Evolutionary conservation across 2,888 invertebrate species (phyloP), one percentile per base, ranked within the genome.

Genomic region (Caenorhabditis doughertyi): DNA sequence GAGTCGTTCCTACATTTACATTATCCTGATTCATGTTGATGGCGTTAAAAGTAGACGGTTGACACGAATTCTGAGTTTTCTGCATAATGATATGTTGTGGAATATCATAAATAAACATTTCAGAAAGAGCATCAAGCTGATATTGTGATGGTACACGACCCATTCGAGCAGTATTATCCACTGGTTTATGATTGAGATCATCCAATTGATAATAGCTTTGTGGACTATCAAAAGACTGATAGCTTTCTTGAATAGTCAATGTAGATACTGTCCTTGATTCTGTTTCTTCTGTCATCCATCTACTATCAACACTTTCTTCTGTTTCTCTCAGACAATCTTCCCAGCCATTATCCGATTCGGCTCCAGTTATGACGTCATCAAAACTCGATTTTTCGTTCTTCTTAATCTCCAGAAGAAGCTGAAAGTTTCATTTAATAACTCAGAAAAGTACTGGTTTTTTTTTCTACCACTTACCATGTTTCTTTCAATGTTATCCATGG

Each of bases 111-210:
- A 80, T 39, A 58, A 83, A 85, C 70, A 81, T 77, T 44, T 85
- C 85, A 16, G 80, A 80, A 11, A 85, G 68, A 27, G 64, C 70
- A 60, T 85, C 85, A 16, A 85, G 58, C 32, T 85, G 83, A 70
- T 85, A 85, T 51, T 85, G 85, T 16, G 83, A 83, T 18, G 85
- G 85, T 32, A 85, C 81, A 39, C 79, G 68, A n/a, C 79, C 53
- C 51, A 79, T 25, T 44, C 83, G 77, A 3, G 51, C 56, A n/a
- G 11, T 64, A n/a, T 60, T 42, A n/a, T 70, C 74, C n/a, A 60
- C 55, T 3, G 65, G 76, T n/a, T 79, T 77, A 32, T 67, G 55
- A 70, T 84, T 84, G 68, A 84, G 62, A 47, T 80, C 84, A 56
- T 55, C 42, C 62, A 83, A 47, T 49, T 84, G 76, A 67, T 84